Conservation (phyloP, 2,113 vertebrate genomes). For the Melierax canorus region DNA sequence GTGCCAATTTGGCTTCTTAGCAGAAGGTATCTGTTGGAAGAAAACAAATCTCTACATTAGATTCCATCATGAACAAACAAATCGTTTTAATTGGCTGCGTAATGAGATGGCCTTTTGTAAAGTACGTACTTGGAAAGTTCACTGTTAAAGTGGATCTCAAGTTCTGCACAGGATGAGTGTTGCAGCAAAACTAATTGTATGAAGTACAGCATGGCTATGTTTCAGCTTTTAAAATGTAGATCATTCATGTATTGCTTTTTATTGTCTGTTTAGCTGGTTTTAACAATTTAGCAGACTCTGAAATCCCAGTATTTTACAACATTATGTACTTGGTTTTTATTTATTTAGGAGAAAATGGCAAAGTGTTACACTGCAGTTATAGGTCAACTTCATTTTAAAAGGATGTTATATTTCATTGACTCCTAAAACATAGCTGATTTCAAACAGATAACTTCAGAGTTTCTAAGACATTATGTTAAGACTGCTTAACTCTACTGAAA, state of each 20-base stretch:
- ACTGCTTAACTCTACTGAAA: constrained; percentile 14
- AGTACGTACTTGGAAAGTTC: not conserved
- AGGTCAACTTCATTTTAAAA: constrained; percentile 55
- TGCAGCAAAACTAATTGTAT: not conserved
- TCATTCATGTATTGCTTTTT: not conserved
- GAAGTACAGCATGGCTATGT: not conserved
- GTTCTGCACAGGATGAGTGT: not conserved
- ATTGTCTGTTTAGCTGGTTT: not conserved
- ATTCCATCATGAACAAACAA: constrained; percentile 67
- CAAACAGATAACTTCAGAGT: constrained; percentile 18
- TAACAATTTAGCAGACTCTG: not conserved
- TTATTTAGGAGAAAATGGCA: constrained; percentile 1
- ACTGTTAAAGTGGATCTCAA: not conserved
- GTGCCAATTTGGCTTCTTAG: constrained; percentile 69
- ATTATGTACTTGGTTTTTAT: not conserved
- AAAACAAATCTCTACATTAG: constrained; percentile 68
- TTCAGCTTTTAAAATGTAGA: not conserved
- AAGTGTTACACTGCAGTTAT: not conserved
- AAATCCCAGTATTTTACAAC: not conserved
- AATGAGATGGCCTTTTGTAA: constrained; percentile 47
- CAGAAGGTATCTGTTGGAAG: constrained; percentile 66
- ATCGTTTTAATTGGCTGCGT: constrained; percentile 64
- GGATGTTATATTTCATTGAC: constrained; percentile 38
- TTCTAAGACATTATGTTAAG: not conserved
- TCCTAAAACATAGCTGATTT: constrained; percentile 51